phyloP scores from a whole-genome alignment of 1,140 invertebrate species.

The Carposina sasakii region DNA sequence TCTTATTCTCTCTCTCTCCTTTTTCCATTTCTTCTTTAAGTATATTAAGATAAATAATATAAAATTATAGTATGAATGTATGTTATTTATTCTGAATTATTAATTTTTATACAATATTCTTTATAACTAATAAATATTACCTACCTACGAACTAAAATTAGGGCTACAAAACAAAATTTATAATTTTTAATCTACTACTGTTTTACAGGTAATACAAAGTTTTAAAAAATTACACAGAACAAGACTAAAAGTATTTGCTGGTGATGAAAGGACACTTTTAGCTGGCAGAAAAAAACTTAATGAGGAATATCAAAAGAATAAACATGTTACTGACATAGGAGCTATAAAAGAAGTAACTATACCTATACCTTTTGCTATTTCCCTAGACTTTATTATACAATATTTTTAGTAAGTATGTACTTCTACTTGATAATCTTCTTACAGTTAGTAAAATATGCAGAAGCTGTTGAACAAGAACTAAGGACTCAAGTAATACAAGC shows the following conservation, averaged over 20 bases:
- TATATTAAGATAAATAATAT: too few relatives aligned
- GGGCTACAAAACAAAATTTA: too few relatives aligned
- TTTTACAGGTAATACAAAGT: conserved; percentile 74
- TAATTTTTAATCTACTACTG: too few relatives aligned
- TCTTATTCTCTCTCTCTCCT: too few relatives aligned
- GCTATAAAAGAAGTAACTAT: conserved; percentile 56
- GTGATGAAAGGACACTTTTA: conserved; percentile 74
- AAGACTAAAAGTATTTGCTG: conserved; percentile 74
- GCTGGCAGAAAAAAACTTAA: conserved; percentile 77
- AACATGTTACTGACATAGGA: conserved; percentile 67
- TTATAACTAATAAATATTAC: too few relatives aligned
- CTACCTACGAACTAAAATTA: too few relatives aligned
- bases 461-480: conserved; percentile 77
- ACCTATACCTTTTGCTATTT: not conserved
- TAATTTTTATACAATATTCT: too few relatives aligned
- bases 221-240: conserved; percentile 80
- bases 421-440: conserved; percentile 33
- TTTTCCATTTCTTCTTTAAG: too few relatives aligned
- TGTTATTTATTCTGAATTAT: too few relatives aligned
- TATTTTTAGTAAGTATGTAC: conserved; percentile 11
- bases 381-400: conserved; percentile 8
- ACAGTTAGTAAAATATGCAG: conserved; percentile 76
- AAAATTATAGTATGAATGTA: too few relatives aligned
- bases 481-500: conserved; percentile 78
- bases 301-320: conserved; percentile 77